Evolutionary conservation across 1,140 invertebrate genomes (phyloP), one percentile per base, ranked within the genome.

Genomic region (Hyposmocoma kahamanoa): DNA sequence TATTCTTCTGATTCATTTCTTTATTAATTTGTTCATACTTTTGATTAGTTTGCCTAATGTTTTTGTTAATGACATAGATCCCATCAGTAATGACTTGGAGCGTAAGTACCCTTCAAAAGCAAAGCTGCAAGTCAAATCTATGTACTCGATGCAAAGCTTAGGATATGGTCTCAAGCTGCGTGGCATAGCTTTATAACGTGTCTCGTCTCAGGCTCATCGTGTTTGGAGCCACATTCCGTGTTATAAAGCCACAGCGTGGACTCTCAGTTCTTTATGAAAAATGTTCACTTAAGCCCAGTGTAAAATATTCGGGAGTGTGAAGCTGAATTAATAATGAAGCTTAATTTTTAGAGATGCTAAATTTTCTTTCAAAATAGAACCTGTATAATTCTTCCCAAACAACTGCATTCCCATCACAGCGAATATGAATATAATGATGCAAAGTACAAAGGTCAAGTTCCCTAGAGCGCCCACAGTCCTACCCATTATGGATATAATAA

Each of bases 331-430:
- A 80, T 62, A 72, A 76, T 79, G 77, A 84, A 78, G 77, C 71
- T 61, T 67, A 45, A 59, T 71, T 67, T 62, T 75, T 81, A 81
- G 71, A 81, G 73, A 81, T 83, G 72, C 79, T 75, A 76, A 78
- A 75, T 81, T 81, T 72, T 75, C 67, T 81, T 74, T 81, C 62
- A 81, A 74, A n/a, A 73, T 67, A 70, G 76, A 87, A 95, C 93
- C 93, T 88, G 90, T 91, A 80, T 98, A 98, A 80, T 96, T 94
- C 81, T 96, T 95, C 62, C 96, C 96, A 89, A 99, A 98, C 59
- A 99, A 91, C 87, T 98, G 97, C 95, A 98, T 98, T 59, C 97
- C 97, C 96, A 99, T 98, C 62, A 99, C 97, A 79, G 97, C 97
- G 86, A 98, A 99, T 86, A 99, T 99, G 90, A 98, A 98, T 89